Base-by-base conservation (phyloP, 2,888 invertebrate species). In the Morpho achilles region DNA sequence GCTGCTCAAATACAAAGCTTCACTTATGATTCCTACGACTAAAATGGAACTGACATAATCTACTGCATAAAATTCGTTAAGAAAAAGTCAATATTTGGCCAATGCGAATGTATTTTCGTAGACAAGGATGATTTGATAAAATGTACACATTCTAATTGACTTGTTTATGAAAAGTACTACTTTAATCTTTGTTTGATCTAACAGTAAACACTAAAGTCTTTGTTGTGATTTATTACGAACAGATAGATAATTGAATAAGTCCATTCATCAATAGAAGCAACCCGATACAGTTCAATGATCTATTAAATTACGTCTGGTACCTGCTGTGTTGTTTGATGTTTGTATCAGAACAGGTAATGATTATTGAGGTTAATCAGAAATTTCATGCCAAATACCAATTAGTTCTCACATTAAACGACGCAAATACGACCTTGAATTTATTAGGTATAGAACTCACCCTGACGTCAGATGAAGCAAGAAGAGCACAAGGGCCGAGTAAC, bases 401-500 rank as follows among this genome's bases (percentile, higher is more conserved):
- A 49, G 16, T 32, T 46, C 54, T 58, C 53, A 55, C 48, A 52
- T 45, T 59, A 59, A 42, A 46, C 46, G 55, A 53, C 53, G 62
- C 63, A 58, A 63, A 54, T 53, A 58, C 56, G 66, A 68, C 65
- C 67, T 69, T 67, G 64, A 66, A 53, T 64, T 63, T 56, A 64
- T 62, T 61, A 64, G 60, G 60, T 58, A 62, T 59, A 63, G 62
- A 72, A 90, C 90, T 89, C 86, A 90, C 90, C 87, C 87, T 82
- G 77, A 81, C 77, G 71, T 87, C 88, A 60, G 90, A 84, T 57
- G 90, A 85, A 63, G 90, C 79, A 57, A 91, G 90, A 58, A 91
- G 84, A 72, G 91, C 89, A 75, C 91, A 91, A 65, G 91, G 91
- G 67, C 91, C 91, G 75, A 91, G 82, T 63, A 91, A 82, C 71